Evolutionary conservation across 2,113 vertebrate species (phyloP).

Genomic region (Xenus cinereus): DNA sequence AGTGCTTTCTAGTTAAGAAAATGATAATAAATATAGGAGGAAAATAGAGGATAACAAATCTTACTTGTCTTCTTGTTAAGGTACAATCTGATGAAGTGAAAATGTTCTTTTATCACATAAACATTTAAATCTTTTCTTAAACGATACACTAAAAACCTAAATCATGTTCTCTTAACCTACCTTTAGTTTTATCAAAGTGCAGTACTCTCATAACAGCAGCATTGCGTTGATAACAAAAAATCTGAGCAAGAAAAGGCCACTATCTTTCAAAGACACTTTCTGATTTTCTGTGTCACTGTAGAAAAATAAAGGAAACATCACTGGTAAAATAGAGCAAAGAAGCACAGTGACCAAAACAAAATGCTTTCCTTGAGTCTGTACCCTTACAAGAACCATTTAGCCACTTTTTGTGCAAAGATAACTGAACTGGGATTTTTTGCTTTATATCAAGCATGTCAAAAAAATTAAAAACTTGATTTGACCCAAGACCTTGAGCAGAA

Average conservation of each 20-base stretch:
- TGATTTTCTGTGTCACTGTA: background rate
- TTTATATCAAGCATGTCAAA: slow-evolving; percentile 1
- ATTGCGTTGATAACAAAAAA: background rate
- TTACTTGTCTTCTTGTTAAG: background rate
- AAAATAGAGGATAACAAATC: background rate
- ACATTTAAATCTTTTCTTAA: background rate
- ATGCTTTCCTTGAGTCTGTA: background rate
- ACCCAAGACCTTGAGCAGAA: slow-evolving; percentile 38
- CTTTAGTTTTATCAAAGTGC: background rate
- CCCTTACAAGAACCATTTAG: background rate
- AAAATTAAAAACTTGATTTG: slow-evolving; percentile 50
- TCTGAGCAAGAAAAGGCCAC: background rate
- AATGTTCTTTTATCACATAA: background rate
- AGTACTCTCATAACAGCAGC: background rate
- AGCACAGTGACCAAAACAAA: background rate
- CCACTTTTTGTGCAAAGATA: background rate
- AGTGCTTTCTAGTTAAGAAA: background rate
- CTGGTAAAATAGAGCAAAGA: background rate
- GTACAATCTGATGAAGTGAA: background rate
- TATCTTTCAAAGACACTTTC: background rate
- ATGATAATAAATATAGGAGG: background rate
- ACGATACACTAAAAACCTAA: background rate
- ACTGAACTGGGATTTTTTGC: background rate
- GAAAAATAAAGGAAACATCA: background rate
- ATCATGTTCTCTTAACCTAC: background rate